Conservation (phyloP, 2,113 vertebrate genomes). For the Axis porcinus region DNA sequence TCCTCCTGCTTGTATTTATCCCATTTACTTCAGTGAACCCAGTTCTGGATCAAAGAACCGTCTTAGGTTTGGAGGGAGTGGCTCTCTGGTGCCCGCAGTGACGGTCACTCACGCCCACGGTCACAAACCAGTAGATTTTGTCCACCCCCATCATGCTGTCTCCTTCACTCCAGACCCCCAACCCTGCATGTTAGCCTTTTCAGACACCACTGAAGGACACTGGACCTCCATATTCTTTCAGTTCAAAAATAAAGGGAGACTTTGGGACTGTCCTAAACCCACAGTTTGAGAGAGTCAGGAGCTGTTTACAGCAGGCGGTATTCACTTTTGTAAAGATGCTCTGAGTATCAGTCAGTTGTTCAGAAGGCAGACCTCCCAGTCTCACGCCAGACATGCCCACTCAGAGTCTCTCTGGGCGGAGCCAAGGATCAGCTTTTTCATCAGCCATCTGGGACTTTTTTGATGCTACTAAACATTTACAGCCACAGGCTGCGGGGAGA, state of each 20-base stretch:
- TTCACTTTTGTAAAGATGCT: neutral
- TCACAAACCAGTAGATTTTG: too few species aligned
- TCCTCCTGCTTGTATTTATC: neutral
- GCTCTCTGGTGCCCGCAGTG: fast-evolving
- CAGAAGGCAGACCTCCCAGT: neutral
- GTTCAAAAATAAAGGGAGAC: neutral
- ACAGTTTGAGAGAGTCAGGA: neutral
- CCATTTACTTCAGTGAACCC: neutral
- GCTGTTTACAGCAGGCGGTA: neutral
- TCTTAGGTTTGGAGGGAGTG: neutral
- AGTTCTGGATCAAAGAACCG: neutral
- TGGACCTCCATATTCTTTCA: neutral
- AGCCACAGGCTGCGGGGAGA: neutral
- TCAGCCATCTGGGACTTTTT: neutral
- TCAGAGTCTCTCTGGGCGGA: neutral
- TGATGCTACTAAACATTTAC: too few species aligned
- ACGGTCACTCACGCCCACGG: fast-evolving
- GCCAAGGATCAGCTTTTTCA: neutral
- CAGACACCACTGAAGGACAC: neutral
- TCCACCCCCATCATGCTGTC: neutral
- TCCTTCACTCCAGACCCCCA: neutral
- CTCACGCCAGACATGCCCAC: fast-evolving
- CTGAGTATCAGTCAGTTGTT: neutral
- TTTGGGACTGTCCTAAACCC: neutral
- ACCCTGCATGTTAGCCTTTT: neutral